Evolutionary conservation across 2,888 invertebrate genomes (phyloP), one percentile per base, ranked within the genome.

Genomic region (Thumatha senex): DNA sequence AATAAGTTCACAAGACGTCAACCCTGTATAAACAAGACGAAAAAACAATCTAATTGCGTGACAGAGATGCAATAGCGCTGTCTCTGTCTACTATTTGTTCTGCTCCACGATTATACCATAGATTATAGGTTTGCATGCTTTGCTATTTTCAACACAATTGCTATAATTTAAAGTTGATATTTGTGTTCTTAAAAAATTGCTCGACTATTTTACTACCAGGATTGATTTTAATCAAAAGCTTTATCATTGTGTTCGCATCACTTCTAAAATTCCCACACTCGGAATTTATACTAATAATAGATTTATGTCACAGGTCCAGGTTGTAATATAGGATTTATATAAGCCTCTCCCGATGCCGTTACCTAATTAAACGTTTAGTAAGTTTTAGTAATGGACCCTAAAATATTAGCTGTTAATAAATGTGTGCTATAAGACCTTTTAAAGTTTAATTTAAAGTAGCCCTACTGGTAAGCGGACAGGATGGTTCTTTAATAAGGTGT

Each of bases 301-400:
- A 82, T 70, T 70, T 77, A 82, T 78, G 85, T 86, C 86, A 86
- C 87, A 84, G 88, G 88, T 89, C 88, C 89, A 87, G 87, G 85
- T 88, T 89, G 86, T 88, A 86, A 76, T 80, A 80, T 84, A 87
- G 83, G 77, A 82, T 81, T 82, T 86, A 80, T 82, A 74, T 76
- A 80, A 82, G 74, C 76, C 78, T 85, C 77, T 82, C 81, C 84
- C 81, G 76, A 78, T 83, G 80, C 82, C 75, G 83, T 86, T 89
- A 87, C 84, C 85, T 85, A 86, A 77, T 81, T 78, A 87, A 89
- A 87, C 84, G 69, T 82, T 81, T 82, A 83, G 82, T 81, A 81
- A 76, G 76, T 81, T 77, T 72, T 81, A 80, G 79, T 71, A 58
- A 78, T 66, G 78, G 76, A 76, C 77, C 82, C 77, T 72, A 78